Conservation (phyloP, 2,888 invertebrate species). For the Megastigmus dorsalis region DNA sequence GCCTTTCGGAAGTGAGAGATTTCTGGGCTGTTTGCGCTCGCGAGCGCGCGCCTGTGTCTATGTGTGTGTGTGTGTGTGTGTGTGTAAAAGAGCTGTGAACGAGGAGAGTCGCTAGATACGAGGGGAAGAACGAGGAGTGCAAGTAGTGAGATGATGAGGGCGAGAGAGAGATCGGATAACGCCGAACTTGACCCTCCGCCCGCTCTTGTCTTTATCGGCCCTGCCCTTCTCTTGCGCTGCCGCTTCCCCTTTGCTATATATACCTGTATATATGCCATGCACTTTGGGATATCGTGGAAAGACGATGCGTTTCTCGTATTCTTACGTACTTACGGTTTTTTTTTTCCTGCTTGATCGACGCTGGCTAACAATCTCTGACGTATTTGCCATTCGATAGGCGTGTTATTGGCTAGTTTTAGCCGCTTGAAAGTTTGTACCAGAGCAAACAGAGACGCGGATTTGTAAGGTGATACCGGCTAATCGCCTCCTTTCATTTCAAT, state of each 20-base stretch:
- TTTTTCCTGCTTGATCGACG: neutral
- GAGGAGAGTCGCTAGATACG: no score
- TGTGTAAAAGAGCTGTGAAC: neutral
- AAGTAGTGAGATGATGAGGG: no score
- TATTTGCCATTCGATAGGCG: conserved; percentile 1
- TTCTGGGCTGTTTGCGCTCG: no score
- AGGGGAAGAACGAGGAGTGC: no score
- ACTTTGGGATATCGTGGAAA: neutral
- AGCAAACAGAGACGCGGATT: no score
- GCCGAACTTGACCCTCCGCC: conserved; percentile 9
- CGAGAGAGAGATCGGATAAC: conserved; percentile 18
- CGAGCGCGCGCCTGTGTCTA: no score
- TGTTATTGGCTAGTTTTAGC: neutral
- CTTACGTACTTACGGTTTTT: no score
- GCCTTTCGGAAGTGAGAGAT: conserved; percentile 8
- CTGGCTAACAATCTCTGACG: conserved; percentile 4
- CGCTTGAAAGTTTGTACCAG: no score
- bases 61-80: neutral
- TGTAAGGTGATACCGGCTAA: no score
- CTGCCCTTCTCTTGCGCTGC: neutral
- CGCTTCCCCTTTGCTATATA: neutral
- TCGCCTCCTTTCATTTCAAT: no score
- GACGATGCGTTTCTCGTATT: neutral
- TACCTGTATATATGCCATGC: neutral
- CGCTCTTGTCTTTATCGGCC: neutral